Base-by-base conservation (phyloP, 2,113 vertebrate genomes). In the Triplophysa tibetana region DNA sequence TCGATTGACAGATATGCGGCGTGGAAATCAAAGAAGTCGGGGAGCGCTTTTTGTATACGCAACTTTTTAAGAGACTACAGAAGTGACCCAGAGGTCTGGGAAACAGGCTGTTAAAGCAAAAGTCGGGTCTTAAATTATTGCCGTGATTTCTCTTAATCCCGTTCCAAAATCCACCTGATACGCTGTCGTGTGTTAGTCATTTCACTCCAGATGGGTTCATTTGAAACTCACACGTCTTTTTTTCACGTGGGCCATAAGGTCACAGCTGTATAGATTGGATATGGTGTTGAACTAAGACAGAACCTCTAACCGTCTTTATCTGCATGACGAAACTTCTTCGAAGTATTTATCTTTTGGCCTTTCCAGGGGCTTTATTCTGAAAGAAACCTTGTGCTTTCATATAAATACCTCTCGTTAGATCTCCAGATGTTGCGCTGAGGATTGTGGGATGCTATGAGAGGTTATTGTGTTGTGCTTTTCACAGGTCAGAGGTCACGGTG, bases 401-500 rank as follows among this genome's bases (percentile, higher is more conserved):
- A 8, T 41, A 12, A 70, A 50, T 19, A 63, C 38, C 23, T 11
- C 12, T 9, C 1, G 52, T 10, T 24, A 7, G 68, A 48, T 63
- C 56, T 21, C 74, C 45, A 76, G 74, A 76, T 76, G 74, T 54
- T 65, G 7, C 21, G 61, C 61, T 24, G 61, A 24, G 21, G 23
- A 63, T 63, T 24, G 11, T 17, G 8, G 33, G 58, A 16, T 7
- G 19, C 14, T 9, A 41, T 64, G 17, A 60, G 43, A 17, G 23
- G 24, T 48, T 43, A 72, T 54, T 63, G 14, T 81, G 16, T 17
- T 60, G 52, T 43, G 19, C 17, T 62, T 65, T 81, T 17, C 56
- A 8, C 87, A 95, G 94, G 90, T 90, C 2, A 82, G 72, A 76
- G 67, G 67, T 60, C 89, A 89, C 0, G 78, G 29, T 3, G 86